A percentile compares a stretch with the other conserved stretches of the same genome.
phyloP scores from a whole-genome alignment of 2,113 vertebrate genomes.

The Gadus macrocephalus region DNA sequence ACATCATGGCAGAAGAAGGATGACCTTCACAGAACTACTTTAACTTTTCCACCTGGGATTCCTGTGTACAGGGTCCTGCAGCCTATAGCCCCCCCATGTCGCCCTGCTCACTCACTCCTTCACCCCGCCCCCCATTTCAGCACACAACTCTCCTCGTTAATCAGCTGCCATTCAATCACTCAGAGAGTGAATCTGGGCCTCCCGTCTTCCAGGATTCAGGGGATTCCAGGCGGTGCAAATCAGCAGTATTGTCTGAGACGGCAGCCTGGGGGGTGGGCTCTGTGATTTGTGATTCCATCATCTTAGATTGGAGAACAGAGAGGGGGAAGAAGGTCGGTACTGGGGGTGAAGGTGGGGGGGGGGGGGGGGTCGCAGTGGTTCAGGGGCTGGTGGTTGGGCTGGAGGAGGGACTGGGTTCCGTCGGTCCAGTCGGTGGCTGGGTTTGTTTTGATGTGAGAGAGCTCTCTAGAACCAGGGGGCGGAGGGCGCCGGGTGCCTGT shows the following conservation, averaged over 20 bases:
- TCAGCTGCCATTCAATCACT: constrained; percentile 30
- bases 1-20: too few species aligned
- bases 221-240: constrained; percentile 31
- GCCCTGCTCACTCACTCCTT: too few species aligned
- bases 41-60: too few species aligned
- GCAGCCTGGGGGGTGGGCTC: neutral
- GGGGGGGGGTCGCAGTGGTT: neutral
- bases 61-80: too few species aligned
- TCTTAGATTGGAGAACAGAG: neutral
- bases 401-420: neutral
- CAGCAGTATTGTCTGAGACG: constrained; percentile 31
- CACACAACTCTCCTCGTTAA: constrained; percentile 30
- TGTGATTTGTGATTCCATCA: neutral
- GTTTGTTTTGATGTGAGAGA: neutral
- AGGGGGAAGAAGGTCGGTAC: neutral
- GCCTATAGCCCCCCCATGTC: too few species aligned
- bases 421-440: neutral
- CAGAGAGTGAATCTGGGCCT: constrained; percentile 19
- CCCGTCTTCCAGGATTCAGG: constrained; percentile 23
- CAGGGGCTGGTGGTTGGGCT: neutral
- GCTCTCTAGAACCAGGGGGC: neutral
- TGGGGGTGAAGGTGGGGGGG: neutral
- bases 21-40: too few species aligned
- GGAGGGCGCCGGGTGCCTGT: neutral
- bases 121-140: constrained; percentile 1